A percentile compares a stretch with the other conserved stretches of the same genome.
These are phyloP conservation scores for Craniophora ligustri DNA, from an alignment of 2,888 invertebrate genomes.

Conservation along the genomic window DNA sequence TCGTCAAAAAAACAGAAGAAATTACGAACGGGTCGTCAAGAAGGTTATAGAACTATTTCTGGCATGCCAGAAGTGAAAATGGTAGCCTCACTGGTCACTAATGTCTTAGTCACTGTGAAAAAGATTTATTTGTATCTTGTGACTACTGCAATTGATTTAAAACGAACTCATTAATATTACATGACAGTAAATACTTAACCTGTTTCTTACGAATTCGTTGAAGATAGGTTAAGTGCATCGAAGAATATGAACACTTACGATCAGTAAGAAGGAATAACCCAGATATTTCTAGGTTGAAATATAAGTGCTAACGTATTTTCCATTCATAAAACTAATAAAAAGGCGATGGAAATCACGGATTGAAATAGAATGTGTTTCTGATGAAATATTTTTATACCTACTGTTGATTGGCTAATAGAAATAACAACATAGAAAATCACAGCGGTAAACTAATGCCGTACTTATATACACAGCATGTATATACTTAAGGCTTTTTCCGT, in stretches of 20 bases:
- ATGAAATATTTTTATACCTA: too few relatives aligned
- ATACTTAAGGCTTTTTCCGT: too few relatives aligned
- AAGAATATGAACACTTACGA: neutral
- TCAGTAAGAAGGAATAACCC: neutral
- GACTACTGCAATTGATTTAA: neutral
- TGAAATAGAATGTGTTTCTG: too few relatives aligned
- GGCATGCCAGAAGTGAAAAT: too few relatives aligned
- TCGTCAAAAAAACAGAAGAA: too few relatives aligned
- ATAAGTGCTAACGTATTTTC: neutral
- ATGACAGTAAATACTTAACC: neutral
- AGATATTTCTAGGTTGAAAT: neutral
- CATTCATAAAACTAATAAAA: neutral
- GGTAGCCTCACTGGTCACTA: too few relatives aligned
- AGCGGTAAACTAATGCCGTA: too few relatives aligned
- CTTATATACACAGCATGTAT: too few relatives aligned
- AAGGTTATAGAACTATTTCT: too few relatives aligned
- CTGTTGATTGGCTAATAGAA: too few relatives aligned
- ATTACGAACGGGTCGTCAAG: too few relatives aligned
- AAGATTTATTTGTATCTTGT: neutral
- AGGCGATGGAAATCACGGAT: neutral
- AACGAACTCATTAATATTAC: neutral
- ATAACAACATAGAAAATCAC: too few relatives aligned
- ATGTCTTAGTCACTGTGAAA: neutral
- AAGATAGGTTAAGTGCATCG: constrained; percentile 4
- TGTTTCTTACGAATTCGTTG: neutral